Evolutionary conservation across 2,113 vertebrate species (phyloP), one percentile per base, ranked within the genome.

Genomic region (Toxotes chatareus): DNA sequence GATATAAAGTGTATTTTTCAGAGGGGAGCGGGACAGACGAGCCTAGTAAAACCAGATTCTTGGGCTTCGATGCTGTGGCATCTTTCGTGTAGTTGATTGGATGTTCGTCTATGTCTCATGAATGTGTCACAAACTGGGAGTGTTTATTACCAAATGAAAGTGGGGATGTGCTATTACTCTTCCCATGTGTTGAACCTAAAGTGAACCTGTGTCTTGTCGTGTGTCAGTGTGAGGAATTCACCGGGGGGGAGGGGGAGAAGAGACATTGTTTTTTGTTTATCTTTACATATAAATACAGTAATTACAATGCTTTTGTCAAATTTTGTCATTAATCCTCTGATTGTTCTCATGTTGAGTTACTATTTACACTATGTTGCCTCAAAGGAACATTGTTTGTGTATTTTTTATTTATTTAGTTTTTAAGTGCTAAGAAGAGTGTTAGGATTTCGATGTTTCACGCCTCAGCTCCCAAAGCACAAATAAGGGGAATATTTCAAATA

Each of bases 211-310:
- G 86, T 77, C 72, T 81, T 67, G 64, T 72, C 3, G 11, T 75
- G 59, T 79, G 51, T 89, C 66, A 76, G 60, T 69, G 55, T 82
- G 56, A 89, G 27, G 53, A 74, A 74, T 80, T 82, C 60, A 68
- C 7, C 16, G 16, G 47, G 51, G 47, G 51, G 0, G 21, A 46
- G 21, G 2, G 19, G 44, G 19, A 47, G n/a, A 69, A 27, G 57
- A 61, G 46, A 67, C 19, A 19, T 9, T 47, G n/a, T 67, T 67
- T 34, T 81, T 31, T 62, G 56, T 4, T 71, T 72, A 21, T 79
- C 70, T 84, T 79, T 55, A 90, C 76, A 85, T 83, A 90, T 91
- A 93, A 93, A 93, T 93, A 93, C 91, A 93, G 67, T 92, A 91
- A 80, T 88, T 93, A 89, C 91, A 93, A 85, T 86, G 77, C 74